Evolutionary conservation across 1,140 invertebrate genomes (phyloP), one percentile per base, ranked within the genome.

Genomic region (Diploscapter pachys): DNA sequence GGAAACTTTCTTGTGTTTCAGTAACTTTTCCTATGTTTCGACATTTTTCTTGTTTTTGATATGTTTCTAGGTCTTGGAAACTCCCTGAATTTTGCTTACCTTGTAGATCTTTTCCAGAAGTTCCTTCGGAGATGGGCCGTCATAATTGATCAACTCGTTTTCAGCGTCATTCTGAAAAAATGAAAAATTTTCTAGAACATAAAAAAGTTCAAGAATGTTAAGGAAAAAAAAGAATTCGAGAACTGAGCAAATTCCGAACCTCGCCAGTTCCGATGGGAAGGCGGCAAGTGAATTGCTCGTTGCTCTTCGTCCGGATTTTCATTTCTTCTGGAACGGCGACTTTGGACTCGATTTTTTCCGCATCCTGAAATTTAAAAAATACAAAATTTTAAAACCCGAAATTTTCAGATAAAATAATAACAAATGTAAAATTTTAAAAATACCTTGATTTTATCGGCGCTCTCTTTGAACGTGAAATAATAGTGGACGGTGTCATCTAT

Each of bases 401-500:
- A 31, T 31, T 31, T 31, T 31, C 31, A 31, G 31, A 31, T 31
- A 31, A 31, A 31, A 31, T 31, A 31, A 31, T 31, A 31, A 31
- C 0, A 31, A 31, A n/a, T n/a, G 31, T 31, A 1, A 31, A 31
- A 31, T 31, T 31, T 31, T 0, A 31, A 31, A 31, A 31, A 31
- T 31, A 31, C 31, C 31, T 31, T 31, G 31, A 31, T 31, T 31
- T 31, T 31, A 31, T 31, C 31, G 31, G 31, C 31, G 1, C 31
- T 31, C 31, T 31, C 62, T 5, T 56, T 70, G 48, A 74, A 65
- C 63, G 54, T 9, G 4, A 75, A 49, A 55, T 56, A 71, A 71
- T 70, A 63, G 57, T 71, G 74, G 72, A 76, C 72, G 13, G 67
- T 57, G 61, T 76, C 70, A 71, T 75, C 68, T n/a, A 75, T 54